Conservation (phyloP, 2,797 vertebrate species). For the Morus bassanus region DNA sequence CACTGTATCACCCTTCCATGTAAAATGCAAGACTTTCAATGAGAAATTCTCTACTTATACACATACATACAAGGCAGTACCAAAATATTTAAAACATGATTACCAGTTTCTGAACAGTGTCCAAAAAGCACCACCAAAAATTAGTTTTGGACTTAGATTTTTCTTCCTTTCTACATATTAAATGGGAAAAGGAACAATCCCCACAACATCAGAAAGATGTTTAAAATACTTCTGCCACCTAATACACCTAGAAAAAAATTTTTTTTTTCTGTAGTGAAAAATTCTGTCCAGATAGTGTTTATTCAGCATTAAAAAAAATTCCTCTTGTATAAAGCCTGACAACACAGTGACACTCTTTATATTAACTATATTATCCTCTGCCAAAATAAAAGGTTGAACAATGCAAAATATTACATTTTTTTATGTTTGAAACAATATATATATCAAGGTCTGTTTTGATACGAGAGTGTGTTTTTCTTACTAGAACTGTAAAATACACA, state of each 20-base stretch:
- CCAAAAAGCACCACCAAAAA: neutral
- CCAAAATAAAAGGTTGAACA: conserved; percentile 35
- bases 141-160: neutral
- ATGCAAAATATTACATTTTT: neutral
- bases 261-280: neutral
- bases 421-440: neutral
- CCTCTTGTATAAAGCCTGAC: neutral
- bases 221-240: neutral
- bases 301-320: neutral
- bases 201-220: neutral
- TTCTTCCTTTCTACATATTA: neutral
- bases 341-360: neutral
- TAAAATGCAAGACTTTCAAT: neutral
- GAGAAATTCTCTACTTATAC: neutral
- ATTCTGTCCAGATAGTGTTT: neutral
- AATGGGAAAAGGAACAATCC: neutral
- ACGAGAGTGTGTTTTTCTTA: neutral
- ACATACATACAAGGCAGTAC: neutral
- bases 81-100: neutral
- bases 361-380: neutral
- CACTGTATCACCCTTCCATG: neutral
- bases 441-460: neutral
- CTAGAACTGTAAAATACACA: neutral
- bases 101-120: neutral
- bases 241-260: neutral